These are phyloP conservation scores for Phallusia fumigata DNA, from an alignment of 23 tunicate genomes.

Conservation along the genomic window DNA sequence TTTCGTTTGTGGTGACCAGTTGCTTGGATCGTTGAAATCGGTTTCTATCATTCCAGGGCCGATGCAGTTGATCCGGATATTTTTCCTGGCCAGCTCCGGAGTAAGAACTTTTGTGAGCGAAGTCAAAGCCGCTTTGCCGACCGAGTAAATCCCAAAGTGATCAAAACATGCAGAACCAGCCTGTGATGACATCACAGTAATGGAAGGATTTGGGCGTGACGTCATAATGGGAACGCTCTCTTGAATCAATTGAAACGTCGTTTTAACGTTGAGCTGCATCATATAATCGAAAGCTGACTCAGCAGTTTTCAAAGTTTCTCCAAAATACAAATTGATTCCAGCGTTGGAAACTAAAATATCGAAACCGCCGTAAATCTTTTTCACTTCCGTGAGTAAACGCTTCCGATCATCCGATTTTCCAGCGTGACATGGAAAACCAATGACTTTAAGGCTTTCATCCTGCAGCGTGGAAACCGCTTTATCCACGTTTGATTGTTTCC, in stretches of 20 bases:
- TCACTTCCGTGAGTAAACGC: constrained; percentile 29
- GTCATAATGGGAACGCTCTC: constrained; percentile 50
- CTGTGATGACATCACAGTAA: constrained; percentile 44
- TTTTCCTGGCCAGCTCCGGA: constrained; percentile 37
- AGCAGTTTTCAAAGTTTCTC: constrained; percentile 51
- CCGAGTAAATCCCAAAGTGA: constrained; percentile 54
- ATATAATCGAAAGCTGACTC: constrained; percentile 72
- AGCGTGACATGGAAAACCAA: constrained; percentile 61
- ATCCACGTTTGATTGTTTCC: constrained; percentile 63
- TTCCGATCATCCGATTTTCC: constrained; percentile 38
- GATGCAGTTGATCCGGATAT: constrained; percentile 59
- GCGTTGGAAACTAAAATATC: constrained; percentile 69
- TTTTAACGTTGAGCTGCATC: constrained; percentile 65
- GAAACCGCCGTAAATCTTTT: constrained; percentile 28
- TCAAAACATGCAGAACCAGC: constrained; percentile 33
- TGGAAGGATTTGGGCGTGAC: constrained; percentile 21
- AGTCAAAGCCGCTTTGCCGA: constrained; percentile 62
- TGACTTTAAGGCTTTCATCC: constrained; percentile 34
- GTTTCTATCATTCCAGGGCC: constrained; percentile 64
- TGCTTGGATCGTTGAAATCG: constrained; percentile 28
- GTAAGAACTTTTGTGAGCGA: constrained; percentile 59
- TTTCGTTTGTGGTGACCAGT: no score
- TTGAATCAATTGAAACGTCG: constrained; percentile 55
- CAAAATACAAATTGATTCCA: constrained; percentile 75
- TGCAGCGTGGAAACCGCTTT: constrained; percentile 43